A percentile compares a stretch with the other conserved stretches of the same genome.
These are phyloP conservation scores for Myotis davidii DNA, from an alignment of 2,113 vertebrate species.

Conservation along the genomic window DNA sequence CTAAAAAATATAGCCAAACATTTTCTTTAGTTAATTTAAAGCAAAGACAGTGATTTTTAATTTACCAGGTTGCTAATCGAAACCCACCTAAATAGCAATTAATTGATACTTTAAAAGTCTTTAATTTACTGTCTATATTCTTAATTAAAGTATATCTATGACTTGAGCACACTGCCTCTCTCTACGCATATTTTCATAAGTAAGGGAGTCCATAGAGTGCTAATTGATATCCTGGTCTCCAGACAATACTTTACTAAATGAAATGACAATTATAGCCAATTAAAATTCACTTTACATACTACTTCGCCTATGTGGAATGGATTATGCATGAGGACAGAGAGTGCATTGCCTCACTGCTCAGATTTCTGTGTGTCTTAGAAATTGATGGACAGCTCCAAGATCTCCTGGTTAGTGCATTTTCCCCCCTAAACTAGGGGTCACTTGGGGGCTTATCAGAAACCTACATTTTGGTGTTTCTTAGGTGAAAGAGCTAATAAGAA, in stretches of 20 bases:
- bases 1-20: slow-evolving; percentile 15
- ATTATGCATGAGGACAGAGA: slow-evolving; percentile 90
- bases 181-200: slow-evolving; percentile 91
- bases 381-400: slow-evolving; percentile 89
- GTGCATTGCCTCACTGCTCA: slow-evolving; percentile 85
- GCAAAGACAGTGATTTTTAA: slow-evolving; percentile 75
- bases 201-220: slow-evolving; percentile 89
- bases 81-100: slow-evolving; percentile 85
- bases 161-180: slow-evolving; percentile 85
- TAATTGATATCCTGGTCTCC: slow-evolving; percentile 93
- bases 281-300: slow-evolving; percentile 93
- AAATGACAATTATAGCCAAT: slow-evolving; percentile 94
- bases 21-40: slow-evolving; percentile 75
- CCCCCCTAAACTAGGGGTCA: slow-evolving; percentile 75
- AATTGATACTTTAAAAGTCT: slow-evolving; percentile 90
- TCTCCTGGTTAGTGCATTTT: slow-evolving; percentile 79
- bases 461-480: slow-evolving; percentile 79
- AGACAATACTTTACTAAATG: slow-evolving; percentile 93
- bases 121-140: slow-evolving; percentile 90
- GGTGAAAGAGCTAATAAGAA: slow-evolving; percentile 76
- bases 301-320: slow-evolving; percentile 91
- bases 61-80: slow-evolving; percentile 80
- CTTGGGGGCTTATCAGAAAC: slow-evolving; percentile 78
- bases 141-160: slow-evolving; percentile 90
- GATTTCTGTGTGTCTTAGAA: slow-evolving; percentile 84